Evolutionary conservation across 2,113 vertebrate species (phyloP).

Genomic region (Gnathonemus echidnorhynchus): DNA sequence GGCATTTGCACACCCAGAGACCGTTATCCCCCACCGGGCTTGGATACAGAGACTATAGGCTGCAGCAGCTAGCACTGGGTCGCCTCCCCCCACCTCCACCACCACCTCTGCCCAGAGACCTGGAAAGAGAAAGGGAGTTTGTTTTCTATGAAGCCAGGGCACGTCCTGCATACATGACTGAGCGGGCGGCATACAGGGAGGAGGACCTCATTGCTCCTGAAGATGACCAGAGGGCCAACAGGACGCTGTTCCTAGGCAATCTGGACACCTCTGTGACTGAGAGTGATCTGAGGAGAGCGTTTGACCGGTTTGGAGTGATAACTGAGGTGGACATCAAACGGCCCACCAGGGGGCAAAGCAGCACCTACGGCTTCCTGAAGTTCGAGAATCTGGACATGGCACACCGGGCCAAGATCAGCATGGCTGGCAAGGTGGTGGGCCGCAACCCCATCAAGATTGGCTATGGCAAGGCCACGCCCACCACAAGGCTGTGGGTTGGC

Average conservation of each 20-base stretch:
- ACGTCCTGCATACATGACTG: slow-evolving; percentile 76
- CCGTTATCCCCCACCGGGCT: slow-evolving; percentile 79
- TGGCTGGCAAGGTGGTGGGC: slow-evolving; percentile 93
- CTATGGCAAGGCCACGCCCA: slow-evolving; percentile 93
- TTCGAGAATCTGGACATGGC: slow-evolving; percentile 98
- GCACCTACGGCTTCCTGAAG: slow-evolving; percentile 93
- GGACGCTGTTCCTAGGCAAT: slow-evolving; percentile 93
- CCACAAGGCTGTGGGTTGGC: slow-evolving; percentile 90
- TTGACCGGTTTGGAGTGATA: slow-evolving; percentile 92
- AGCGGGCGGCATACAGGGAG: slow-evolving; percentile 73
- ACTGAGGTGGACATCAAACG: slow-evolving; percentile 95
- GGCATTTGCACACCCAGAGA: slow-evolving; percentile 71
- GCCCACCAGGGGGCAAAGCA: slow-evolving; percentile 78
- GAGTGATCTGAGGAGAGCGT: slow-evolving; percentile 79
- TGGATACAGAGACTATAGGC: slow-evolving; percentile 85
- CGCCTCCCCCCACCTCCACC: slow-evolving; percentile 82
- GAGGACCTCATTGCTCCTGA: slow-evolving; percentile 92
- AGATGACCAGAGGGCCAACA: slow-evolving; percentile 90
- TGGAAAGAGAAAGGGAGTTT: slow-evolving; percentile 80
- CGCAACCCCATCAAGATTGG: slow-evolving; percentile 92
- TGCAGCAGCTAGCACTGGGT: slow-evolving; percentile 88
- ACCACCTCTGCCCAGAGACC: slow-evolving; percentile 77
- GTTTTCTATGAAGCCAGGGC: slow-evolving; percentile 81
- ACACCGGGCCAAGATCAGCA: slow-evolving; percentile 89
- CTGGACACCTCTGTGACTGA: slow-evolving; percentile 88